phyloP scores from a whole-genome alignment of 2,888 invertebrate genomes.

The Leptinotarsa haldemani region DNA sequence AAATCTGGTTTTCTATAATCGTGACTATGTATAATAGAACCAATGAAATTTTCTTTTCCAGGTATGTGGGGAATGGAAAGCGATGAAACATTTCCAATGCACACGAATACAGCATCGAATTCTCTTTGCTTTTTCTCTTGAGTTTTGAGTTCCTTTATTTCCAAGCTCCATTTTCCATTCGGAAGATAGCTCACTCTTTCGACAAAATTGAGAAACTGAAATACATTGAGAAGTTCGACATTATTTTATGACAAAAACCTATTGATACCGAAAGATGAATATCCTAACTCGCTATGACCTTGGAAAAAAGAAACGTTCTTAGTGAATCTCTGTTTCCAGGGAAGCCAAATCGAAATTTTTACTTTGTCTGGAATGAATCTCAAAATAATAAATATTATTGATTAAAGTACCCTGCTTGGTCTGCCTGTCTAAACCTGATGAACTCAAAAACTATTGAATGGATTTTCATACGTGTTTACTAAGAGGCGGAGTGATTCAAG shows the following conservation, averaged over 20 bases:
- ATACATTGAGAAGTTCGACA: conserved; percentile 14
- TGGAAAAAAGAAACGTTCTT: no score
- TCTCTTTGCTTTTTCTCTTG: conserved; percentile 67
- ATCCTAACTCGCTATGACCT: no score
- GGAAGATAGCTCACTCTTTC: conserved; percentile 62
- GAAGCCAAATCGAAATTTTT: no score
- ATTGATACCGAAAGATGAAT: no score
- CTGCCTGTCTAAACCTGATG: no score
- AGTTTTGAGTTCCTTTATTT: conserved; percentile 68
- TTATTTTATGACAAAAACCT: no score
- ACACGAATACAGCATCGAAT: conserved; percentile 83
- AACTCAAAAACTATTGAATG: no score
- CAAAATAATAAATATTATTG: no score
- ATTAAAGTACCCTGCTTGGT: no score
- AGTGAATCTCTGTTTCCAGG: background rate
- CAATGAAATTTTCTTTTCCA: conserved; percentile 74
- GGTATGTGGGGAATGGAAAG: conserved; percentile 76
- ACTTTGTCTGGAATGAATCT: no score
- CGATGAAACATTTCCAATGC: conserved; percentile 86
- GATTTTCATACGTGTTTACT: no score
- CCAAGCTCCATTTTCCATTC: conserved; percentile 72
- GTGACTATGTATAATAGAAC: conserved; percentile 78
- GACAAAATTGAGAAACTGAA: conserved; percentile 56
- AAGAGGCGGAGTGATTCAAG: no score
- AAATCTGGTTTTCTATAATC: conserved; percentile 80